Base-by-base conservation (phyloP, 2,888 invertebrate genomes). In the Agriotes lineatus region DNA sequence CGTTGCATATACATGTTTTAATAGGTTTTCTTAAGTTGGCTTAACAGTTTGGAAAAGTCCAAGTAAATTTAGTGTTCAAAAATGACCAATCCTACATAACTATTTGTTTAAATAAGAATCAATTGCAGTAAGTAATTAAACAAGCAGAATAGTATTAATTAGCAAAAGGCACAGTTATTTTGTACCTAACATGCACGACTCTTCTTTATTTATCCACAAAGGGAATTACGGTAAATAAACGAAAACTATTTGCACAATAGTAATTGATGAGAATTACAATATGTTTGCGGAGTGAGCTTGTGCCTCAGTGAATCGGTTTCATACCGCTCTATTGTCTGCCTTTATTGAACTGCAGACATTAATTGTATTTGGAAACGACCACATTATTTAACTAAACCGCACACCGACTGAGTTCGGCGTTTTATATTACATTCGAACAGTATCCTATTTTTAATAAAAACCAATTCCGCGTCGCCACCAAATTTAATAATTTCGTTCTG, bases 341-440 rank as follows among this genome's bases (percentile, higher is more conserved):
- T 61, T 50, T 61, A 61, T 52, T 61, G 61, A 50, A 61, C 61
- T 52, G 18, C 50, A 37, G 61, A 61, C 30, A 61, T 61, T 61
- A 61, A 61, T 61, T 61, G 61, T 14, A n/a, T 50, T 19, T 19
- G 35, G 50, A 10, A 50, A 16, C 18, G 22, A 52, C 50, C 48
- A 14, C 48, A 61, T 61, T 50, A 52, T 61, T 60, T 60, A 60
- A 54, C 48, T 48, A 60, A 9, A 60, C 20, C 12, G 10, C 25
- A 25, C 25, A 25, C 7, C 7, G 25, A 25, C 3, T 25, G 25
- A 25, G 7, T 25, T 25, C 25, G 25, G 4, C 25, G 25, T 25
- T 25, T 25, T 25, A 25, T 25, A 7, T 3, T 25, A 25, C 7
- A 25, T 5, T 7, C 3, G 25, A 25, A 5, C 25, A 5, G 25